These are phyloP conservation scores for Vulpes vulpes DNA, from an alignment of 2,113 vertebrate genomes.

Conservation along the genomic window DNA sequence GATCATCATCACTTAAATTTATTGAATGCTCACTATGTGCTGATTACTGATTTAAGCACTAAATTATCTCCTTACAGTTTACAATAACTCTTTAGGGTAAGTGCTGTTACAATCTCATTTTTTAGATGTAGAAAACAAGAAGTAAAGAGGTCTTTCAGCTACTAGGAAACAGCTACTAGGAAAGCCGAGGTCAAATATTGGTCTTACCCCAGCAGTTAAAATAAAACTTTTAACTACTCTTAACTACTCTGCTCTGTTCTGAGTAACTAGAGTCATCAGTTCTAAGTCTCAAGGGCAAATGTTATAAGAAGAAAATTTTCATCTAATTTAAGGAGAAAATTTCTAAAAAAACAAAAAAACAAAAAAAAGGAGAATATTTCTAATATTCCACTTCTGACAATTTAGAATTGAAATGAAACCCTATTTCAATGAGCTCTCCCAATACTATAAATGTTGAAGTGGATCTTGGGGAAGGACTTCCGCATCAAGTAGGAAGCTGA, in stretches of 20 bases:
- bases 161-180: conserved; percentile 57
- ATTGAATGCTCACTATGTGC: not conserved
- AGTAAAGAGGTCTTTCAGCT: not conserved
- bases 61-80: not conserved
- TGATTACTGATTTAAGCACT: not conserved
- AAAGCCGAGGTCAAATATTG: conserved; percentile 10
- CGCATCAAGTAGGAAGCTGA: not conserved
- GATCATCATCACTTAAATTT: not conserved
- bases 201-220: not conserved
- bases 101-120: conserved; percentile 5
- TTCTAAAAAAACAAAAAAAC: not conserved
- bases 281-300: not conserved
- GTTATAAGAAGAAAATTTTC: not conserved
- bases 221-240: conserved; percentile 43
- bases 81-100: conserved; percentile 12
- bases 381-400: conserved; percentile 13
- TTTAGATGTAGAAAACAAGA: conserved; percentile 46
- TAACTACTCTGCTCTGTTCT: not conserved
- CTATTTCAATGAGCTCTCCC: not conserved
- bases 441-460: conserved; percentile 41
- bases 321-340: not conserved
- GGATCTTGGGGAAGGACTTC: conserved; percentile 5
- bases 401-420: conserved; percentile 37
- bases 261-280: not conserved
- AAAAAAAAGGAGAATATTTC: not conserved